phyloP scores from a whole-genome alignment of 2,113 vertebrate species.

The Macroglossus sobrinus region DNA sequence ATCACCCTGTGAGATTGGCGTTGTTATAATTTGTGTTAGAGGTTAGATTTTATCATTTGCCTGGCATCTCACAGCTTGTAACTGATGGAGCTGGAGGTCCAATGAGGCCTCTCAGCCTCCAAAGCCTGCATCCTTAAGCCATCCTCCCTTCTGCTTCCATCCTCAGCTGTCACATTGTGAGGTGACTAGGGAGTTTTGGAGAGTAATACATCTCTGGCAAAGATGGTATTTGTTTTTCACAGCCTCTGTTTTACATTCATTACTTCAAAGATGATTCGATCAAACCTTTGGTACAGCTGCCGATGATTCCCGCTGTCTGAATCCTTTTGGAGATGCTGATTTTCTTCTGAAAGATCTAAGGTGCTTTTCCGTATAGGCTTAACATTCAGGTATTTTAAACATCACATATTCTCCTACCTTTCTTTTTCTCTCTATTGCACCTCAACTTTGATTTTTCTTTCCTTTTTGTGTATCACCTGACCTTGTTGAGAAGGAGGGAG shows the following conservation, averaged over 20 bases:
- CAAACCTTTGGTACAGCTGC: not conserved
- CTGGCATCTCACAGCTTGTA: not conserved
- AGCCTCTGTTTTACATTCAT: not conserved
- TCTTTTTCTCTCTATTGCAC: not conserved
- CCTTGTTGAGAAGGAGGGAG: not conserved
- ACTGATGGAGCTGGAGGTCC: not conserved
- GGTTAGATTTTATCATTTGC: not conserved
- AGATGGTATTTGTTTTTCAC: not conserved
- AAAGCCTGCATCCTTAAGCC: not conserved
- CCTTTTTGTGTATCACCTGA: not conserved
- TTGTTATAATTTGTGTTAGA: not conserved
- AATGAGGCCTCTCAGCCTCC: not conserved
- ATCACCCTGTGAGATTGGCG: not conserved
- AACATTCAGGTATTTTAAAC: not conserved
- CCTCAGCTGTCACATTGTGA: not conserved
- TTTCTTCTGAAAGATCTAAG: conserved; percentile 15
- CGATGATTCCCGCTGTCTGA: not conserved
- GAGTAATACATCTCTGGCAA: not conserved
- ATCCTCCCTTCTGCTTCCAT: not conserved
- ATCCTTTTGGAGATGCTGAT: not conserved
- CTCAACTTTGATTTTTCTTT: not conserved
- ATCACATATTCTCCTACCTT: not conserved
- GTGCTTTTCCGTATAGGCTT: not conserved
- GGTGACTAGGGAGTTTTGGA: not conserved
- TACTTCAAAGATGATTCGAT: not conserved